Conservation (phyloP, 2,888 invertebrate species). For the Eurytoma californica region DNA sequence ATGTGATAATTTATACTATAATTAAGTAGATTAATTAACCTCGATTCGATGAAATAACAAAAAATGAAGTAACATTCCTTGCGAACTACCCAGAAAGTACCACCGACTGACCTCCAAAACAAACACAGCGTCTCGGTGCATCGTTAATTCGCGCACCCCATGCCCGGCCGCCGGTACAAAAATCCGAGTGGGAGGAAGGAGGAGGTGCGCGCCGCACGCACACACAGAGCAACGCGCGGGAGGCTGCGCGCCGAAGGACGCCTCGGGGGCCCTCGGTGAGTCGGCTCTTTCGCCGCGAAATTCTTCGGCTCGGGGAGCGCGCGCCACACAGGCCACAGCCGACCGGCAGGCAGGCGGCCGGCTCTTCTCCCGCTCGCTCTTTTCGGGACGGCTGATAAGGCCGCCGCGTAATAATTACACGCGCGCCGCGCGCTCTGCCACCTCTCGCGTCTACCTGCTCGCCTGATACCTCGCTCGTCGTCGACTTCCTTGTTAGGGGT, state of each 20-base stretch:
- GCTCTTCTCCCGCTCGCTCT: neutral
- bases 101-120: no score
- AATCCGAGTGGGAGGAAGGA: no score
- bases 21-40: no score
- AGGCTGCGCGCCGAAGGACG: constrained; percentile 8
- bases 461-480: neutral
- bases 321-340: neutral
- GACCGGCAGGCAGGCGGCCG: neutral
- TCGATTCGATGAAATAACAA: no score
- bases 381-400: constrained; percentile 21
- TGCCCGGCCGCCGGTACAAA: no score
- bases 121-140: no score
- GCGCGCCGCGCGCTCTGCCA: neutral
- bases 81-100: no score
- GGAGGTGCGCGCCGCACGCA: neutral
- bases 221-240: constrained; percentile 2
- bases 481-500: constrained; percentile 12
- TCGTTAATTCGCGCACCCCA: no score
- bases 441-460: neutral
- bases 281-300: constrained; percentile 15
- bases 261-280: constrained; percentile 9
- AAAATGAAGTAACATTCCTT: no score
- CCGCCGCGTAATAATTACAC: constrained; percentile 1
- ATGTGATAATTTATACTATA: no score
- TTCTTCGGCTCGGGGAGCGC: constrained; percentile 2